phyloP scores from a whole-genome alignment of 2,113 vertebrate genomes.

The Spheniscus mendiculus region DNA sequence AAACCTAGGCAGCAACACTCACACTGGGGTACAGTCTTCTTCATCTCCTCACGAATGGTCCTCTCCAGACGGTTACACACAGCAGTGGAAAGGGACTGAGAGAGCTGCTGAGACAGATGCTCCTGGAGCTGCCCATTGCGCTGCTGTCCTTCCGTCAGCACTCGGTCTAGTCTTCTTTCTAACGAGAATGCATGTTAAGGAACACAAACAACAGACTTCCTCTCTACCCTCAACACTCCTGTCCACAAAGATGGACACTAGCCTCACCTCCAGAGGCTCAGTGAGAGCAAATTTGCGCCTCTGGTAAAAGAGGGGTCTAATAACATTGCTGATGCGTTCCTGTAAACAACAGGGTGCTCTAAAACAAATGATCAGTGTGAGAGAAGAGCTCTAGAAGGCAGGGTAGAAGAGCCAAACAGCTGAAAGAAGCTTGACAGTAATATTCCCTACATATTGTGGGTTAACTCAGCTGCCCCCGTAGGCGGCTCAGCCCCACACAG shows the following conservation, averaged over 20 bases:
- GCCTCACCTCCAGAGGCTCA: neutral
- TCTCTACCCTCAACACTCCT: neutral
- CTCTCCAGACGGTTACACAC: slow-evolving; percentile 89
- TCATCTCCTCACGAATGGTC: slow-evolving; percentile 92
- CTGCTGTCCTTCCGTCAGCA: slow-evolving; percentile 84
- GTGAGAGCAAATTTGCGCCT: neutral
- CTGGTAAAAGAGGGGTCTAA: neutral
- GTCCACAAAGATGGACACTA: neutral
- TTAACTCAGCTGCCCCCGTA: neutral
- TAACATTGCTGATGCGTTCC: neutral
- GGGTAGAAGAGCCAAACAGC: neutral
- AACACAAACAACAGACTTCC: neutral
- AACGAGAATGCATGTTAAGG: slow-evolving; percentile 71
- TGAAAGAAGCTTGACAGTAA: neutral
- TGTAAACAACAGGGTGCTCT: neutral
- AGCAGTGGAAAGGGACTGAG: slow-evolving; percentile 83
- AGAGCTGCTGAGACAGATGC: slow-evolving; percentile 89
- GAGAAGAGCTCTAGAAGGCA: neutral
- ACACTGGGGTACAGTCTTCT: slow-evolving; percentile 94
- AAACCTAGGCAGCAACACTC: slow-evolving; percentile 50
- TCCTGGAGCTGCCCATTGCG: slow-evolving; percentile 91
- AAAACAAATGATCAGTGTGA: neutral
- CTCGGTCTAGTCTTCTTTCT: slow-evolving; percentile 88
- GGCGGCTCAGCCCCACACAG: neutral
- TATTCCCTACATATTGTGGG: neutral